Evolutionary conservation across 2,888 invertebrate species (phyloP), one percentile per base, ranked within the genome.

Genomic region (Perizoma affinitatum): DNA sequence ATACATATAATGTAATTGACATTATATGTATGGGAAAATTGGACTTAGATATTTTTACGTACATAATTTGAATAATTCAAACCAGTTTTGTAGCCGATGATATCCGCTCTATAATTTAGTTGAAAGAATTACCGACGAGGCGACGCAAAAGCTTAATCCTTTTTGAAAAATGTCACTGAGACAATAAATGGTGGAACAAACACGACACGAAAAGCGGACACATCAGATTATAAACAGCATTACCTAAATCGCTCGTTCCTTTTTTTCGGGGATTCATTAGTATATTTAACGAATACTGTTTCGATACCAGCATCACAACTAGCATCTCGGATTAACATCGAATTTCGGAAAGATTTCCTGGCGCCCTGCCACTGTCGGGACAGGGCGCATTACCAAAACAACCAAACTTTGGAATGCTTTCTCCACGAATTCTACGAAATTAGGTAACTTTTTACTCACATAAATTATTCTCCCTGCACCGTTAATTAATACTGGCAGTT

Each of bases 161-260:
- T 70, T 75, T 76, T 82, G 79, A 82, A 83, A 84, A 83, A 82
- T 76, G 75, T 79, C 73, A 75, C 75, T 63, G 62, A 71, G 61
- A 71, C 63, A 68, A n/a, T n/a, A 80, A 80, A 76, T 76, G 70
- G 70, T 68, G 48, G 67, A 75, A 79, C 78, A 75, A 75, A 66
- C 66, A 68, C 74, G 79, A 79, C 80, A 76, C 74, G 70, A 85
- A 84, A 82, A 82, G 75, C 50, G 45, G 65, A 65, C 66, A 62
- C 72, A 75, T 76, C 74, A 78, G 78, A 75, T 71, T 65, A 58
- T 57, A 60, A 71, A 78, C 86, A 86, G 79, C 33, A 40, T 55
- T 51, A 53, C 22, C 3, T 22, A 22, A 57, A 65, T 71, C 68
- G 73, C 77, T 77, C 68, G 70, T 69, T 65, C 62, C 68, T 74